Evolutionary conservation across 2,113 vertebrate genomes (phyloP), one percentile per base, ranked within the genome.

Genomic region (Seriola aureovittata): DNA sequence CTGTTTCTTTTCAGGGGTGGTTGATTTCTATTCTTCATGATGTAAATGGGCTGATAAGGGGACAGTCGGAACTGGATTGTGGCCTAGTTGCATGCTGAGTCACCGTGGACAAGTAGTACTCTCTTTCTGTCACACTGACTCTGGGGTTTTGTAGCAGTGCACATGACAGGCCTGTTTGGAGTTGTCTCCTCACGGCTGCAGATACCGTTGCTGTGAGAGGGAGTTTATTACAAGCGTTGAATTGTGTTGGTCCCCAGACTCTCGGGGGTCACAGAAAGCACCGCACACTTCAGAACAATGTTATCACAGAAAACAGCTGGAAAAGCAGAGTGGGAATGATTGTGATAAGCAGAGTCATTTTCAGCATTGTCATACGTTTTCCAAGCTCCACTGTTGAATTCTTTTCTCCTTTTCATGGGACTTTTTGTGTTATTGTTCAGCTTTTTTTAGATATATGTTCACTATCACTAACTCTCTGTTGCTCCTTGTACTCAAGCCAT

Each of bases 41-140:
- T 93, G 88, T 90, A 89, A 89, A 93, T 87, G 88, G 88, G 60
- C 88, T 88, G 93, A 92, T 90, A 85, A 87, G 71, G 78, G 78
- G 84, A 85, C 82, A 81, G 59, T 29, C 38, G 84, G 64, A 85
- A 73, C 75, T 86, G 71, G 71, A 82, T 90, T 79, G 86, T 89
- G 89, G 83, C 88, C 89, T 88, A 86, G 72, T 89, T 90, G 80
- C 69, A 7, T 89, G 92, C 93, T 92, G 93, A 94, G 89, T 94
- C 91, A 92, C 88, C n/a, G 29, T 67, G 73, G 83, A 82, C 73
- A 38, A 89, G 58, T 71, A 50, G 57, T 68, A 25, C 44, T 40
- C 75, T 67, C 67, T 77, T 64, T 80, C 63, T 76, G 78, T 78
- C 81, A 82, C 44, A 58, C 14, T 25, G 71, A 72, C 82, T 81